Percentiles rank a stretch among this genome's conserved stretches.
phyloP scores from a whole-genome alignment of 2,113 vertebrate genomes.

The Seriola dumerili region DNA sequence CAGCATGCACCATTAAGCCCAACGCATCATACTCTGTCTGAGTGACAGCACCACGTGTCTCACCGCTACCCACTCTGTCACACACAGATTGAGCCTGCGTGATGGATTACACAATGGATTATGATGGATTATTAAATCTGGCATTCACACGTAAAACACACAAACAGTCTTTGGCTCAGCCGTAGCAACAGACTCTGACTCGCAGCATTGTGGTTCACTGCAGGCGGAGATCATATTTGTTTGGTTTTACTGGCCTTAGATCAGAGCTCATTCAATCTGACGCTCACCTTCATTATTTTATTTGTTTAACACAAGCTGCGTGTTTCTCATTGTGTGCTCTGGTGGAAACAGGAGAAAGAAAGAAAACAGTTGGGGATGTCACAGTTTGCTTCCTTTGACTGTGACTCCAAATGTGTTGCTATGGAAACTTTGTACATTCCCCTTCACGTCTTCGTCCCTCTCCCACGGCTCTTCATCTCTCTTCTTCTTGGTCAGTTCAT shows the following conservation, averaged over 20 bases:
- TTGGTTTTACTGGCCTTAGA: neutral
- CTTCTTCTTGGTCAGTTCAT: constrained; percentile 44
- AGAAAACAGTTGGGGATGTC: constrained; percentile 53
- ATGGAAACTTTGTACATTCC: constrained; percentile 58
- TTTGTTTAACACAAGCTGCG: constrained; percentile 29
- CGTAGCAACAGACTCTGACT: constrained; percentile 30
- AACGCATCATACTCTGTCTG: constrained; percentile 55
- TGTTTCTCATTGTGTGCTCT: constrained; percentile 24
- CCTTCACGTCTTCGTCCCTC: neutral
- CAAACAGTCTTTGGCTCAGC: constrained; percentile 27
- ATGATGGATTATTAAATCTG: constrained; percentile 67
- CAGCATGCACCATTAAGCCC: constrained; percentile 56
- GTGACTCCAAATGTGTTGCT: constrained; percentile 61
- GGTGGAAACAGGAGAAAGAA: constrained; percentile 28
- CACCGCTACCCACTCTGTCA: constrained; percentile 47
- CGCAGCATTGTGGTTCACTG: constrained; percentile 6
- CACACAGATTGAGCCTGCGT: constrained; percentile 62
- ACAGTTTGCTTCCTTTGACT: constrained; percentile 38
- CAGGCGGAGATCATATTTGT: constrained; percentile 33
- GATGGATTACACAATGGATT: constrained; percentile 74
- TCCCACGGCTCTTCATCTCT: constrained; percentile 21
- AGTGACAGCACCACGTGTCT: constrained; percentile 57
- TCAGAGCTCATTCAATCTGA: constrained; percentile 27
- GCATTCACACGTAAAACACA: constrained; percentile 33
- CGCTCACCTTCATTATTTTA: constrained; percentile 21